These are phyloP conservation scores for Dryobates pubescens DNA, from an alignment of 2,797 vertebrate genomes.

Conservation along the genomic window DNA sequence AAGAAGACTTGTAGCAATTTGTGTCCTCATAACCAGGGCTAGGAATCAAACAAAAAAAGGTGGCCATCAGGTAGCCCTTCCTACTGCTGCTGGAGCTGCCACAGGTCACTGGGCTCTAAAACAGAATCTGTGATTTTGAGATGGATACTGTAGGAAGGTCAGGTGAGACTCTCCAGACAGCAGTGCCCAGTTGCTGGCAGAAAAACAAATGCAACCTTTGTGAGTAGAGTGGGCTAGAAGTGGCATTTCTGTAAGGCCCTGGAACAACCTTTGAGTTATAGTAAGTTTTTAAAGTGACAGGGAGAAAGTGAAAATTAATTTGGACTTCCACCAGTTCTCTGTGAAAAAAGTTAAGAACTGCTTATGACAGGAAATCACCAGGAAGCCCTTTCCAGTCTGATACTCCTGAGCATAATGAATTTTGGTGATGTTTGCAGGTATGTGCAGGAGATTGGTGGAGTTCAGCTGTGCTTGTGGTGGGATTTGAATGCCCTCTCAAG, in stretches of 20 bases:
- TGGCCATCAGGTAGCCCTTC: neutral
- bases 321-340: neutral
- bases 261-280: neutral
- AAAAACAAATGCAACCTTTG: neutral
- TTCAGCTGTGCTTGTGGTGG: neutral
- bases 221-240: neutral
- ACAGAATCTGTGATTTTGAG: neutral
- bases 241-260: neutral
- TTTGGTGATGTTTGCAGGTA: neutral
- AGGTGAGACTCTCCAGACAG: neutral
- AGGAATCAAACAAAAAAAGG: neutral
- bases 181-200: neutral
- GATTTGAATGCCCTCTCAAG: neutral
- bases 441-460: fast-evolving
- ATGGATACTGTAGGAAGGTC: neutral
- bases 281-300: neutral
- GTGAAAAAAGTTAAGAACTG: neutral
- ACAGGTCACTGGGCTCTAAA: neutral
- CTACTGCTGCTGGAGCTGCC: neutral
- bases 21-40: neutral
- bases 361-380: neutral
- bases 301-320: neutral
- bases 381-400: neutral
- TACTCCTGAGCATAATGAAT: neutral
- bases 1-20: neutral